A percentile compares a stretch with the other conserved stretches of the same genome.
phyloP scores from a whole-genome alignment of 2,888 invertebrate genomes.

The Galerucella nymphaeae region DNA sequence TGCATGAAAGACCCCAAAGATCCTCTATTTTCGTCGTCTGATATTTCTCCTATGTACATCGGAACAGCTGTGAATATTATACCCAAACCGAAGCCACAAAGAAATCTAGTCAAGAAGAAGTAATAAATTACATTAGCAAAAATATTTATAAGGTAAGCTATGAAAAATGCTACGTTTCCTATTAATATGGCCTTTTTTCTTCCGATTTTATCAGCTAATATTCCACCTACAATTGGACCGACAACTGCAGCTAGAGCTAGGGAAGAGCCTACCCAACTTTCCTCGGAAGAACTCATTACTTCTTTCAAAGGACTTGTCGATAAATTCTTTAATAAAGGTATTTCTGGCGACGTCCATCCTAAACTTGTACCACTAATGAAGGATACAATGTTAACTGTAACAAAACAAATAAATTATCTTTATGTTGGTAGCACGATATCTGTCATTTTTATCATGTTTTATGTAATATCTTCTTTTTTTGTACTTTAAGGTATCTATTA shows the following conservation, averaged over 20 bases:
- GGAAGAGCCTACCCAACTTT: conserved; percentile 69
- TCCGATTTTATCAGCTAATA: conserved; percentile 74
- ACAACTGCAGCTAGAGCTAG: conserved; percentile 67
- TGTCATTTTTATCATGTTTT: no score
- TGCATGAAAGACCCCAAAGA: conserved; percentile 86
- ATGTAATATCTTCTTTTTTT: no score
- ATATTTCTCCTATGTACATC: conserved; percentile 88
- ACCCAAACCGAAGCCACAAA: conserved; percentile 74
- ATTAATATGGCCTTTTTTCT: conserved; percentile 76
- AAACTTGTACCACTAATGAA: conserved; percentile 65
- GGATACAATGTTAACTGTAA: conserved; percentile 66
- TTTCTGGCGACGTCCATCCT: conserved; percentile 66
- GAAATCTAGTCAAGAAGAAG: conserved; percentile 63
- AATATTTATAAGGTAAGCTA: conserved; percentile 74
- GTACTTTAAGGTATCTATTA: no score
- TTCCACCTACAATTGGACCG: conserved; percentile 80
- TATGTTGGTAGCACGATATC: no score
- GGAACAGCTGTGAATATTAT: conserved; percentile 80
- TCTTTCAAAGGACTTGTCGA: conserved; percentile 57
- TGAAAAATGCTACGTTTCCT: conserved; percentile 74
- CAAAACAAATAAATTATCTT: no score
- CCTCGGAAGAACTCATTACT: conserved; percentile 59
- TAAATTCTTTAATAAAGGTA: conserved; percentile 57
- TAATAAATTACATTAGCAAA: conserved; percentile 52
- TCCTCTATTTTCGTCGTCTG: conserved; percentile 81